Conservation (phyloP, 92 coral and sea anemone species). For the Siderastrea radians region DNA sequence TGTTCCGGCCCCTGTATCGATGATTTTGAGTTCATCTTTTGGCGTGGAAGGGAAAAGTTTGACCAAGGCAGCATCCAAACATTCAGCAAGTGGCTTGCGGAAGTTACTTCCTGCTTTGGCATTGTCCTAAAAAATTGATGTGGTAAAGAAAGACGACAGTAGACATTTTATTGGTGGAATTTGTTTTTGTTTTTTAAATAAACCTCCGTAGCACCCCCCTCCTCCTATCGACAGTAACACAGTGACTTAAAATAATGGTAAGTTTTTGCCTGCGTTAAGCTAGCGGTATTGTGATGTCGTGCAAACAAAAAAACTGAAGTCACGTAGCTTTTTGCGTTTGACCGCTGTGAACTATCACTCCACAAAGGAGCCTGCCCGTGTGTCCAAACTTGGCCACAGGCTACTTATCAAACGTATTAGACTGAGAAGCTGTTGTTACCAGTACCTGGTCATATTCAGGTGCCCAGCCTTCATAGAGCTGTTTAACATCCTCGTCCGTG, state of each 20-base stretch:
- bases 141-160: background rate
- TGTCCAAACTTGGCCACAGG: background rate
- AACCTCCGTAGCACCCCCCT: too few species aligned
- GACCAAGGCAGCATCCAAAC: constrained; percentile 27
- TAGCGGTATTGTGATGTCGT: too few species aligned
- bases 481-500: constrained; percentile 14
- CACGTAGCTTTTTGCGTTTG: too few species aligned
- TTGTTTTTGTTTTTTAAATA: too few species aligned
- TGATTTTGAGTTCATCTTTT: background rate
- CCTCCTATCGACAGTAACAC: too few species aligned
- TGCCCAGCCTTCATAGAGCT: constrained; percentile 37
- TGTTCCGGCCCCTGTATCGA: background rate
- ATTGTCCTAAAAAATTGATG: constrained; percentile 12
- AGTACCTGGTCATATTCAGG: constrained; percentile 21
- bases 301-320: too few species aligned
- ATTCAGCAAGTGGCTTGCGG: constrained; percentile 24
- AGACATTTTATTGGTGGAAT: too few species aligned
- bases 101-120: constrained; percentile 10
- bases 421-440: background rate
- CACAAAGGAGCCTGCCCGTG: too few species aligned
- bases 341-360: too few species aligned
- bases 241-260: too few species aligned
- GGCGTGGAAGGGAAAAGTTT: background rate
- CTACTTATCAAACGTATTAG: background rate
- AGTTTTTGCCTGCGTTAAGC: too few species aligned